Evolutionary conservation across 2,797 vertebrate genomes (phyloP), one percentile per base, ranked within the genome.

Genomic region (Phylloscopus collybita): DNA sequence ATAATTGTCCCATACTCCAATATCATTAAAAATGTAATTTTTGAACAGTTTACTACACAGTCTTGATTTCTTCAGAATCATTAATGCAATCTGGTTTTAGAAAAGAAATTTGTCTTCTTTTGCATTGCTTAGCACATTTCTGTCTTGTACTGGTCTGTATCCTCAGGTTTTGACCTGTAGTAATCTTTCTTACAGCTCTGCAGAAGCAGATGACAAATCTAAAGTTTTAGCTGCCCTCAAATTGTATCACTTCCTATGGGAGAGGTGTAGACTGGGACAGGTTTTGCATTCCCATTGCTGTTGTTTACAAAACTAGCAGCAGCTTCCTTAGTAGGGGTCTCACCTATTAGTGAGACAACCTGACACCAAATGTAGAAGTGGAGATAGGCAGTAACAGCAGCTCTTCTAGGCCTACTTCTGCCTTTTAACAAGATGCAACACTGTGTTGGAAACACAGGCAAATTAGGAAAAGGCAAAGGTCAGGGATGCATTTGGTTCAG

Each of bases 191-290:
- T 62, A 38, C 44, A 70, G 71, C 26, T 86, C 67, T 67, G 17
- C 7, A 9, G 60, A 92, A 91, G 74, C 92, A 95, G 83, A 92
- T 75, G 71, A 80, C 44, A 90, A 36, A 85, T 76, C 29, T 59
- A 75, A 93, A 86, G 54, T 75, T 93, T 93, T 89, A 88, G 26
- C 51, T 96, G 60, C 56, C 88, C 59, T 64, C 23, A 72, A 76
- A 93, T 27, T 73, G 6, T 75, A 45, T 73, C 51, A 60, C 71
- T 76, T 92, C 74, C 67, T 88, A 51, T 73, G 51, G 56, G 54
- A 94, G 70, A 72, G 32, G 47, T 40, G 61, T 49, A 88, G 73
- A 81, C 76, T 69, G 40, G 61, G n/a, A 93, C 19, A 73, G 83
- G 62, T 76, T 86, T 78, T 80, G 26, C 70, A 56, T 70, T 91